Conservation (phyloP, 2,113 vertebrate species). For the Natator depressus region DNA sequence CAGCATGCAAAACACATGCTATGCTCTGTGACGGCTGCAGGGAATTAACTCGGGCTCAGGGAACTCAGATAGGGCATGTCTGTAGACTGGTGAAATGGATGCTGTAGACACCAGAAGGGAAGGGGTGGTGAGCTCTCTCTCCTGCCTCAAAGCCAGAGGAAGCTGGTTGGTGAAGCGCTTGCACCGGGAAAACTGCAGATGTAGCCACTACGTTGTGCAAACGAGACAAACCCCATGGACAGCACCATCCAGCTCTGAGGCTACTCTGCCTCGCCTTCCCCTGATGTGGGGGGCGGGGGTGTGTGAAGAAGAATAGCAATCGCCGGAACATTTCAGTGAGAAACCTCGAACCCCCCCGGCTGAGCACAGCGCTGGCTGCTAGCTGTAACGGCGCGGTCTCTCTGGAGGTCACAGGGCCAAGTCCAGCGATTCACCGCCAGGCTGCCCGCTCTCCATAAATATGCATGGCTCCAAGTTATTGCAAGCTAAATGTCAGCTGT, state of each 20-base stretch:
- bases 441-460: background rate
- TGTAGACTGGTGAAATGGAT: background rate
- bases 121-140: background rate
- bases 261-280: background rate
- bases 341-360: background rate
- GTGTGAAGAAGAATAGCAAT: background rate
- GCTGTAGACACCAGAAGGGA: background rate
- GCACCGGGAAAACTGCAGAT: background rate
- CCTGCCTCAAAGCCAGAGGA: background rate
- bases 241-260: background rate
- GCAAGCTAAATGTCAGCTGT: background rate
- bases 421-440: background rate
- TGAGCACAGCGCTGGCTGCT: background rate
- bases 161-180: background rate
- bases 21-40: background rate
- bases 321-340: background rate
- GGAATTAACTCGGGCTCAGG: background rate
- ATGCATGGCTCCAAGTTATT: background rate
- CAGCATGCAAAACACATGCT: background rate
- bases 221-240: background rate
- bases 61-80: background rate
- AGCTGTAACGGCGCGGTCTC: background rate
- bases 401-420: rapidly evolving
- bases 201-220: background rate
- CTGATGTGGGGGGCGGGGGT: background rate